Conservation (phyloP, 1,140 invertebrate genomes). For the Megalopta genalis region DNA sequence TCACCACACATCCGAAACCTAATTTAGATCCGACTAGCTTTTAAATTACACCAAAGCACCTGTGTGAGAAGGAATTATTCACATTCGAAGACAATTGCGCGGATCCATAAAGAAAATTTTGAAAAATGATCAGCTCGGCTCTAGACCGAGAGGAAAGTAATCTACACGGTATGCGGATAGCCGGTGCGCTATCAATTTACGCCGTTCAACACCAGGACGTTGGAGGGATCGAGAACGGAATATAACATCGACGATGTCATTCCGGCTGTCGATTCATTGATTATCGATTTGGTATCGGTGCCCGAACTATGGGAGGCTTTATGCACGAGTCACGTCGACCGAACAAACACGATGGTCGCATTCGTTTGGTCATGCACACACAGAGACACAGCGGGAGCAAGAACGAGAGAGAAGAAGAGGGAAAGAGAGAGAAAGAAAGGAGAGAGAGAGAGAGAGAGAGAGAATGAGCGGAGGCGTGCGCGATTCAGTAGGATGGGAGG, state of each 20-base stretch:
- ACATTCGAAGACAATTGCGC: neutral
- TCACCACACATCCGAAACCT: too few species aligned
- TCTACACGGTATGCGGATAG: constrained; percentile 9
- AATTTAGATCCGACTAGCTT: too few species aligned
- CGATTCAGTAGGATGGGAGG: constrained; percentile 33
- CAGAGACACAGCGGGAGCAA: neutral
- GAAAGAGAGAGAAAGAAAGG: too few species aligned
- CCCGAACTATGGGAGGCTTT: constrained; percentile 39
- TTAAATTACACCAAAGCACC: too few species aligned
- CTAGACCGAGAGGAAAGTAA: constrained; percentile 7
- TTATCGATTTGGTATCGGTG: constrained; percentile 58
- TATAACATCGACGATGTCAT: constrained; percentile 39
- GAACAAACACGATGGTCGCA: constrained; percentile 58
- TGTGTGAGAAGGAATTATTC: neutral
- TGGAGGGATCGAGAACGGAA: constrained; percentile 30
- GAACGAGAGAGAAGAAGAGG: too few species aligned
- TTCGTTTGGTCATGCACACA: constrained; percentile 44
- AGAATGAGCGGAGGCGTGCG: neutral
- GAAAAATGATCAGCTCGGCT: neutral
- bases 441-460: neutral
- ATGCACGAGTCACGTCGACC: constrained; percentile 59
- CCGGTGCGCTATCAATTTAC: constrained; percentile 9
- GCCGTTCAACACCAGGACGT: constrained; percentile 5
- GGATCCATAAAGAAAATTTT: neutral
- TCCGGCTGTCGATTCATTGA: constrained; percentile 49